phyloP scores from a whole-genome alignment of 2,888 invertebrate species.

The Junonia oenone region DNA sequence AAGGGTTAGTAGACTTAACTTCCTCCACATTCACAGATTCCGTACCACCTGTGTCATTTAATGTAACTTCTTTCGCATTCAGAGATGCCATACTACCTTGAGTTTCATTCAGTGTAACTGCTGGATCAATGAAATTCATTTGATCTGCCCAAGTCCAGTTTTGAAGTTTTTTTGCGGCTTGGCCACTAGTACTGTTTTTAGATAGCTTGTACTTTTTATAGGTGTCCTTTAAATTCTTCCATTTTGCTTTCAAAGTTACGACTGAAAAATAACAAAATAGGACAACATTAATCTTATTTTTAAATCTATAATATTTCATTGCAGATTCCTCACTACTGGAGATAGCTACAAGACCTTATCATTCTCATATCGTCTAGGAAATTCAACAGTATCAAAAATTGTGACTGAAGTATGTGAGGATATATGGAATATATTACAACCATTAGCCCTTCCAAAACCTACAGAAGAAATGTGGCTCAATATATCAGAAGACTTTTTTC shows the following conservation, averaged over 20 bases:
- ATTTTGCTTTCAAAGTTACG: not conserved
- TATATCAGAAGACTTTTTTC: not conserved
- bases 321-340: not conserved
- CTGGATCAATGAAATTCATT: conserved; percentile 27
- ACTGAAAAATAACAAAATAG: not conserved
- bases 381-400: not conserved
- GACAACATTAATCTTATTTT: not conserved
- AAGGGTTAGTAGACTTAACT: conserved; percentile 24
- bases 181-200: not conserved
- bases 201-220: not conserved
- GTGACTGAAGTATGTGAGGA: not conserved
- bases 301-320: not conserved
- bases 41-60: not conserved
- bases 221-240: not conserved
- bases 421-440: not conserved
- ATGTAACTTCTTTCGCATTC: not conserved
- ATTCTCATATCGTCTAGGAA: not conserved
- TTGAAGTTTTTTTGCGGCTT: not conserved
- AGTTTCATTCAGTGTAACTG: not conserved
- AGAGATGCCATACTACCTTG: conserved; percentile 1
- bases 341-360: not conserved
- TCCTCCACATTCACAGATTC: conserved; percentile 3
- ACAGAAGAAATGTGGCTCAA: not conserved
- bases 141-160: conserved; percentile 27
- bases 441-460: not conserved